Percentiles rank a stretch among this genome's conserved stretches.
Conservation (phyloP, 2,113 vertebrate species). For the Seriola aureovittata region DNA sequence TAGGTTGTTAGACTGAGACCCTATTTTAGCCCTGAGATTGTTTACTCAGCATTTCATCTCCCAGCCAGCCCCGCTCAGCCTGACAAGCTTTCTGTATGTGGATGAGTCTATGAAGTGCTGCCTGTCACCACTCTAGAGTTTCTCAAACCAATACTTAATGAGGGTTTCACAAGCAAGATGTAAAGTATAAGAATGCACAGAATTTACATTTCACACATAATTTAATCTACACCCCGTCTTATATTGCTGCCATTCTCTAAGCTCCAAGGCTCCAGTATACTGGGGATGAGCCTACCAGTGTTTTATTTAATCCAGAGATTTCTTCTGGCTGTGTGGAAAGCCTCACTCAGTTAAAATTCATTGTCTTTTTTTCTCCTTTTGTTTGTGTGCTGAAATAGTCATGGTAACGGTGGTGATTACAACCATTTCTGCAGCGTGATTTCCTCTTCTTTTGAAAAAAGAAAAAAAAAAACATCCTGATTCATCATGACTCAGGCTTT, state of each 20-base stretch:
- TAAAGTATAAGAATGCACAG: neutral
- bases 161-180: neutral
- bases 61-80: neutral
- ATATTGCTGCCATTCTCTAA: neutral
- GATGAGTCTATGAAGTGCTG: conserved; percentile 16
- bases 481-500: conserved; percentile 78
- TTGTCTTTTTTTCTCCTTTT: conserved; percentile 9
- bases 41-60: conserved; percentile 53
- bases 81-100: conserved; percentile 2
- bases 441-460: conserved; percentile 36
- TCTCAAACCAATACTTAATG: neutral
- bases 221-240: neutral
- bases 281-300: neutral
- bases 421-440: conserved; percentile 34
- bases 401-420: conserved; percentile 28
- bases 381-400: conserved; percentile 30
- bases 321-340: conserved; percentile 24
- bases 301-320: conserved; percentile 23
- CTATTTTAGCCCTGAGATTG: conserved; percentile 43
- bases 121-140: neutral
- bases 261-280: neutral
- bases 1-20: conserved; percentile 30
- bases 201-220: neutral
- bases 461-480: conserved; percentile 35
- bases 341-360: neutral